Evolutionary conservation across 2,113 vertebrate species (phyloP), one percentile per base, ranked within the genome.

Genomic region (Hemiscyllium ocellatum): DNA sequence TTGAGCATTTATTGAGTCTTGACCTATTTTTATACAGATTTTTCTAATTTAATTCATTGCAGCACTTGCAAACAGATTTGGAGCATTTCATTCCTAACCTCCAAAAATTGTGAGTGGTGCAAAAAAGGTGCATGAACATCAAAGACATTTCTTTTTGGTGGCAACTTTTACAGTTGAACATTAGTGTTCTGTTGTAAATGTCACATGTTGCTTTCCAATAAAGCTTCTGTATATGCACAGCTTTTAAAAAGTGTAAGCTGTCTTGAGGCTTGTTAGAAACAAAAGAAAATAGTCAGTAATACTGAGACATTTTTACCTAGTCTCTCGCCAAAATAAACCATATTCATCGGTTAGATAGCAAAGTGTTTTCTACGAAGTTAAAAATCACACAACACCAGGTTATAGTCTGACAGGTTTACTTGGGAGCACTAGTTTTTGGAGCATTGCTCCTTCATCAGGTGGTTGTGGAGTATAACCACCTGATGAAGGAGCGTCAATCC

Each of bases 21-120:
- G 47, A 72, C 94, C 94, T 29, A 95, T 72, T 95, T 95, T 72
- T 50, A 72, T 95, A 70, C 68, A 72, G 69, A 72, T 50, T 95
- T 95, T 52, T 95, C 47, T 5, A 72, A 42, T 95, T 72, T 95
- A 95, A 95, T 72, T 95, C 69, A 72, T 95, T 22, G 70, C 69
- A 72, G 94, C 61, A 94, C n/a, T 94, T 37, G 37, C 12, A 66
- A 76, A 68, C 69, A 72, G 76, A 95, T 95, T 72, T 69, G 42
- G 94, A 72, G 94, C 37, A 95, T 15, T 61, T 90, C 33, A 52
- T 52, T 72, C 66, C 66, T 95, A 47, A 95, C 68, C 94, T 95
- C 94, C 56, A n/a, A 66, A n/a, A 47, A 47, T 69, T 7, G 24
- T 7, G 47, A 37, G 7, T 1, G 72, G 68, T 68, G 17, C 68